These are phyloP conservation scores for Kryphioiulus occultus DNA, from an alignment of 2,888 invertebrate genomes.

Conservation along the genomic window DNA sequence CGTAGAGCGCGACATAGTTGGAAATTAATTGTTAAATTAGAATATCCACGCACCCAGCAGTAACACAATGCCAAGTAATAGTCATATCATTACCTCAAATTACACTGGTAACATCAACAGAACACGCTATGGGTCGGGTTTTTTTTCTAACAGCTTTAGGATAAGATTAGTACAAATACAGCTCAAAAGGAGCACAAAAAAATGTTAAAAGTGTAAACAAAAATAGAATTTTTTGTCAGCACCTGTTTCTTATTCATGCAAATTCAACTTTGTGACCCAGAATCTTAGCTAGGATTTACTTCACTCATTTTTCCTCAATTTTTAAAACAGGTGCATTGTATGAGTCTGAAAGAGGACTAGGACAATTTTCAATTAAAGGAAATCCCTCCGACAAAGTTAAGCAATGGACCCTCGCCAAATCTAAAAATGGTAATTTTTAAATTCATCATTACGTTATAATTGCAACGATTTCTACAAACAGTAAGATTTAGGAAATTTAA, in stretches of 20 bases:
- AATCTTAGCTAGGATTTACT: background rate
- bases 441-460: too few species aligned
- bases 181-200: background rate
- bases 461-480: too few species aligned
- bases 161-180: background rate
- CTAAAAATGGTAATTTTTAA: too few species aligned
- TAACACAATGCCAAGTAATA: slow-evolving; percentile 36
- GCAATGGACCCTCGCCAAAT: too few species aligned
- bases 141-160: background rate
- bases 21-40: slow-evolving; percentile 37
- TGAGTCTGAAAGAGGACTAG: background rate
- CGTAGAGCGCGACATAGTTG: background rate
- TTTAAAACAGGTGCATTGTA: background rate
- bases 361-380: background rate
- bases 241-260: slow-evolving; percentile 34
- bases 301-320: background rate
- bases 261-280: slow-evolving; percentile 7
- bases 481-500: too few species aligned
- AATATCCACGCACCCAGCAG: slow-evolving; percentile 6
- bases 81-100: slow-evolving; percentile 28
- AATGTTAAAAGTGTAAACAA: slow-evolving; percentile 35
- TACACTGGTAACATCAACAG: slow-evolving; percentile 8
- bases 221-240: background rate
- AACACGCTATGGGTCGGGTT: background rate
- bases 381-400: too few species aligned